Percentiles rank a stretch among this genome's conserved stretches.
phyloP scores from a whole-genome alignment of 2,888 invertebrate species.

The Margaritifera margaritifera region DNA sequence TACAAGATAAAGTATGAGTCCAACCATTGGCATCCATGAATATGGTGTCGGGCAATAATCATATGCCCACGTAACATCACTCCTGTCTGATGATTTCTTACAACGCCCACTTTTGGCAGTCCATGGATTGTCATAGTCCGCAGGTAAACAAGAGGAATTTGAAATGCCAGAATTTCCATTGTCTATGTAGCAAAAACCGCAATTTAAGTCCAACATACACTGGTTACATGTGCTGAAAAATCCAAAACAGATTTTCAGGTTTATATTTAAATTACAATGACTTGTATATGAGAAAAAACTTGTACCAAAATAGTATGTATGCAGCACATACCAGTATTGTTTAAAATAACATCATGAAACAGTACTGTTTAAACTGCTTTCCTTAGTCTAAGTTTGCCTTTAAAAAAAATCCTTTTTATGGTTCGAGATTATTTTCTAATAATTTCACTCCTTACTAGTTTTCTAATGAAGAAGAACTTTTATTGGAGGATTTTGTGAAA shows the following conservation, averaged over 20 bases:
- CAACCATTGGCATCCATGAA: conserved; percentile 74
- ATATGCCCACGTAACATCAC: conserved; percentile 71
- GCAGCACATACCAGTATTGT: too few species aligned
- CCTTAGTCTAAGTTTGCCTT: too few species aligned
- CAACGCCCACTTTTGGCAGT: conserved; percentile 66
- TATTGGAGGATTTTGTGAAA: too few species aligned
- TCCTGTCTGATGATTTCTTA: conserved; percentile 47
- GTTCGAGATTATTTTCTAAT: too few species aligned
- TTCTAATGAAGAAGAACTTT: too few species aligned
- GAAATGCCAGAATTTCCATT: conserved; percentile 30
- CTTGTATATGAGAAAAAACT: too few species aligned
- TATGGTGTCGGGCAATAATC: conserved; percentile 74
- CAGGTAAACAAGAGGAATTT: conserved; percentile 71
- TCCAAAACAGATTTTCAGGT: background rate
- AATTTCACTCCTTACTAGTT: too few species aligned
- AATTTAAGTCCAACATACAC: conserved; percentile 73
- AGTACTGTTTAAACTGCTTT: too few species aligned
- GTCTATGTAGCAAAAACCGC: conserved; percentile 74
- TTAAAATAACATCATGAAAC: too few species aligned
- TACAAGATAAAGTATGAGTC: conserved; percentile 74
- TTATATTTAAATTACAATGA: background rate
- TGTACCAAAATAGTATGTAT: too few species aligned
- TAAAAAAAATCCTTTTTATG: too few species aligned
- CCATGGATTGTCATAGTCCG: conserved; percentile 62
- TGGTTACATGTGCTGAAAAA: conserved; percentile 57